Evolutionary conservation across 2,888 invertebrate genomes (phyloP).

Genomic region (Craniophora ligustri): DNA sequence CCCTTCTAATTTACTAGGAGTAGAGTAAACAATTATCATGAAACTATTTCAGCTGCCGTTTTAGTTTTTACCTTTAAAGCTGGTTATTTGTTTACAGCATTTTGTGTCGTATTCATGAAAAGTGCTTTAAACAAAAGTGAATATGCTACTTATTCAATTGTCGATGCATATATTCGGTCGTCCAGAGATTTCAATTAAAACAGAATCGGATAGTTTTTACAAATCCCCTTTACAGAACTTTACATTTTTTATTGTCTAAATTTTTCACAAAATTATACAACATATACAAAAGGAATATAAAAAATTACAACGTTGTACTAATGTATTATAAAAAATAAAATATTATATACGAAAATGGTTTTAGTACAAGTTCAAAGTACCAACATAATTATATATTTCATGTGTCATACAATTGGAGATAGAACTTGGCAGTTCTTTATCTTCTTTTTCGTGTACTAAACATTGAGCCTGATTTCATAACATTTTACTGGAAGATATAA

Average conservation of each 20-base stretch:
- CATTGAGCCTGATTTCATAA: background rate
- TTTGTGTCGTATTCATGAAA: too few species aligned
- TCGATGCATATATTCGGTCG: background rate
- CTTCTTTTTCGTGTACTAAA: background rate
- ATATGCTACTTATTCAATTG: background rate
- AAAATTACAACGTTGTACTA: constrained; percentile 1
- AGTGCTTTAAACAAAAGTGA: too few species aligned
- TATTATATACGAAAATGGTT: background rate
- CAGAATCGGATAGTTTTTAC: too few species aligned
- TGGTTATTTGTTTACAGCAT: too few species aligned
- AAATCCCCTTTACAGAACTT: too few species aligned
- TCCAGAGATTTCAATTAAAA: background rate
- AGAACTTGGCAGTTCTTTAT: constrained; percentile 10
- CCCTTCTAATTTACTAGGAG: background rate
- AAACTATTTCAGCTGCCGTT: background rate
- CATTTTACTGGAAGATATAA: too few species aligned
- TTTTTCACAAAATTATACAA: background rate
- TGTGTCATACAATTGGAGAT: background rate
- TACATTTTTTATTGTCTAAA: background rate
- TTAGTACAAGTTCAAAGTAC: background rate
- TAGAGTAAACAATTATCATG: background rate
- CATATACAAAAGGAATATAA: background rate
- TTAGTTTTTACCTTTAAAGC: background rate
- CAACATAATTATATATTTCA: background rate
- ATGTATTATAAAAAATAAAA: background rate